Evolutionary conservation across 1,140 invertebrate species (phyloP), one percentile per base, ranked within the genome.

Genomic region (Caerostris darwini): DNA sequence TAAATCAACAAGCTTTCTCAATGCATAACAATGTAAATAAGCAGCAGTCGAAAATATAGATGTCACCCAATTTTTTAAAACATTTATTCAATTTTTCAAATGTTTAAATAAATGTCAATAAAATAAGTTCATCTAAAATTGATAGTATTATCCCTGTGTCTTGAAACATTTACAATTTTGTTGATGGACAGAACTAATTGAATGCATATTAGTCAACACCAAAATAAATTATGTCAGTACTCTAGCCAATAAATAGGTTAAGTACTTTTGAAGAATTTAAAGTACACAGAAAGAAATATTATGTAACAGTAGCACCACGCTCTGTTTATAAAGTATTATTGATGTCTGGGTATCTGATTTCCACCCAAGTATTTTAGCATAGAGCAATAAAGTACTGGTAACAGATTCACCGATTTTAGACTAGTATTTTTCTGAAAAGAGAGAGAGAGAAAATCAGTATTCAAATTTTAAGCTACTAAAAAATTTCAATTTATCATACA

Each of bases 191-290:
- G 54, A 56, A 57, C 82, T 83, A 81, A 81, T 19, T 19, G 7
- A 53, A 81, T 53, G 34, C 19, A 3, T 58, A 54, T 86, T 59
- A 64, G 86, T 88, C 56, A 61, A 88, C 86, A 64, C 34, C 86
- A 67, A 90, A 90, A 90, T 90, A 71, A 90, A 71, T 71, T 90
- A 69, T 56, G 54, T 77, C 69, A 91, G 90, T 91, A 91, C 90
- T 91, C 67, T 61, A 50, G 90, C 90, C 90, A 91, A 53, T 57
- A 82, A 58, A 91, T 53, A 91, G 50, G 53, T 90, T 91, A 91
- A 91, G 90, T 91, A 91, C 90, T 82, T 50, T 34, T 14, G 56
- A 77, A 56, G 8, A 57, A 56, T 90, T 90, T 77, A 71, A 90
- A 90, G 69, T 90, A 90, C 53, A 77, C 88, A 77, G 88, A 77